Conservation (phyloP, 2,113 vertebrate genomes). For the Macaca mulatta region DNA sequence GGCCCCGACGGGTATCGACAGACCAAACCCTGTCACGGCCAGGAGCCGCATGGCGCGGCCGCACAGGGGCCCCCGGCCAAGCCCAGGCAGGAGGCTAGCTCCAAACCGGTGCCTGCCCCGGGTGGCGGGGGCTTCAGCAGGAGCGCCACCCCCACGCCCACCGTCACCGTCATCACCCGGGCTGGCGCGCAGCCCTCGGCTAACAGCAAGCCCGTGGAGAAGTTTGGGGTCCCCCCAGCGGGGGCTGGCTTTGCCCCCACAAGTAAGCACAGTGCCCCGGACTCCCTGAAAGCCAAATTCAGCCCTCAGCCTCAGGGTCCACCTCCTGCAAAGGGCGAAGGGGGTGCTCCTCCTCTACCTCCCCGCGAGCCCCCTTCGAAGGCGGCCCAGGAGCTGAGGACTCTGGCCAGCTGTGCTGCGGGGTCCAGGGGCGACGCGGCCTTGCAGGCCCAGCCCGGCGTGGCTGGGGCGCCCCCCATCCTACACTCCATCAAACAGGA, state of each 20-base stretch:
- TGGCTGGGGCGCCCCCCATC: slow-evolving; percentile 70
- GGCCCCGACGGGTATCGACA: slow-evolving; percentile 78
- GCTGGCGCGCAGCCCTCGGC: slow-evolving; percentile 72
- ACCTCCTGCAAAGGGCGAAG: slow-evolving; percentile 75
- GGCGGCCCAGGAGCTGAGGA: slow-evolving; percentile 80
- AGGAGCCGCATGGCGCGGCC: slow-evolving; percentile 73
- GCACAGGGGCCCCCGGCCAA: slow-evolving; percentile 72
- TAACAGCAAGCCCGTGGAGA: slow-evolving; percentile 84
- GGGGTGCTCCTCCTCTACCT: slow-evolving; percentile 76
- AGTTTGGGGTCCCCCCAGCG: slow-evolving; percentile 79
- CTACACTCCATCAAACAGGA: slow-evolving; percentile 86
- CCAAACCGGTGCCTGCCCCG: slow-evolving; percentile 75
- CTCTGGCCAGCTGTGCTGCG: slow-evolving; percentile 76
- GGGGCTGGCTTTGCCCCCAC: slow-evolving; percentile 83
- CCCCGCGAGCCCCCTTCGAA: slow-evolving; percentile 80
- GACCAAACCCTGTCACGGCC: slow-evolving; percentile 80
- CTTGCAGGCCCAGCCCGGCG: slow-evolving; percentile 74
- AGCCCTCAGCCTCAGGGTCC: slow-evolving; percentile 76
- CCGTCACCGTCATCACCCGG: slow-evolving; percentile 74
- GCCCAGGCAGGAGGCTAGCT: slow-evolving; percentile 84
- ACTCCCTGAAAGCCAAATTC: slow-evolving; percentile 84
- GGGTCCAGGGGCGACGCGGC: slow-evolving; percentile 75
- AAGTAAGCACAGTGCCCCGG: slow-evolving; percentile 87
- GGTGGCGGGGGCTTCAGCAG: slow-evolving; percentile 79
- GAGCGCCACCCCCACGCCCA: slow-evolving; percentile 78